Percentiles rank a stretch among this genome's conserved stretches.
phyloP scores from a whole-genome alignment of 2,797 vertebrate genomes.

The Pteronotus mesoamericanus region DNA sequence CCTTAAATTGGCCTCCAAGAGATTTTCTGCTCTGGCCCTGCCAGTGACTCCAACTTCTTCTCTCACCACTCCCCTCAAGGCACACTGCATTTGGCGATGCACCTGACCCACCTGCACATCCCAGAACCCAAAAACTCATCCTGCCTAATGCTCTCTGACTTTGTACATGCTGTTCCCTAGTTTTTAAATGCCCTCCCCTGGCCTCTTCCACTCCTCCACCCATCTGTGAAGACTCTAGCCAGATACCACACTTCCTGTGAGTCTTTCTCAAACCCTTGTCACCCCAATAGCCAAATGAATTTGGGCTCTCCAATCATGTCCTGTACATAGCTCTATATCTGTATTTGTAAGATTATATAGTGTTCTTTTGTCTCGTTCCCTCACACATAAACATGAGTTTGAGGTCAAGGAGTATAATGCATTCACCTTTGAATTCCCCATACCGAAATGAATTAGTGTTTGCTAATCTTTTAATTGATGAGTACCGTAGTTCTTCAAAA shows the following conservation, averaged over 20 bases:
- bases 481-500: not conserved
- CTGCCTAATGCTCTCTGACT: not conserved
- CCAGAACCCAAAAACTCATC: not conserved
- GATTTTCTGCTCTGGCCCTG: not conserved
- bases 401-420: not conserved
- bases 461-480: conserved; percentile 27
- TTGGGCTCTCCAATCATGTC: not conserved
- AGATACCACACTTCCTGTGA: conserved; percentile 28
- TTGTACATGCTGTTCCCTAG: not conserved
- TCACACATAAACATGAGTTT: conserved; percentile 13
- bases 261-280: not conserved
- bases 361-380: not conserved
- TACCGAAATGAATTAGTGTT: conserved; percentile 17
- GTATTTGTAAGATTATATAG: conserved; percentile 28
- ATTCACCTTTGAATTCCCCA: not conserved
- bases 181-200: not conserved
- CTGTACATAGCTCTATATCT: not conserved
- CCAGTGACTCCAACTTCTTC: not conserved
- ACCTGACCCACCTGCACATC: not conserved
- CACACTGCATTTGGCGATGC: not conserved
- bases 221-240: conserved; percentile 13
- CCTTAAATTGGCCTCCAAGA: not conserved
- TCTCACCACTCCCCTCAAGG: not conserved
- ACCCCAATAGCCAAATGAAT: not conserved
- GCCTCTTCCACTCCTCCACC: not conserved